These are phyloP conservation scores for Hippopotamus amphibius DNA, from an alignment of 2,113 vertebrate genomes.

Conservation along the genomic window DNA sequence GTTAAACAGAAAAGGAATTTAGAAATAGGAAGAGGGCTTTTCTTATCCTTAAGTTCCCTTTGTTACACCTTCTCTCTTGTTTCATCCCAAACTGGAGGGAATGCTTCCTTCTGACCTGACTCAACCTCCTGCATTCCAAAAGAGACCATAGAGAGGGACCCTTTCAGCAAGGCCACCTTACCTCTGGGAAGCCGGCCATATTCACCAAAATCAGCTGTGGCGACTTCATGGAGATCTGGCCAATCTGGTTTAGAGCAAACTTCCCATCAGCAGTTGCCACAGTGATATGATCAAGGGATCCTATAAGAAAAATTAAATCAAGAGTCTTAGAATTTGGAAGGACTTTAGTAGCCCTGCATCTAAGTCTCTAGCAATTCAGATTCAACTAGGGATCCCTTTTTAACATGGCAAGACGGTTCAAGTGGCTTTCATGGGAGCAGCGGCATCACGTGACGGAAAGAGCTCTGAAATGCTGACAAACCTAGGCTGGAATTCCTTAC, in stretches of 20 bases:
- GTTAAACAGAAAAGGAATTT: conserved; percentile 47
- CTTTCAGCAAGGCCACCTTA: conserved; percentile 79
- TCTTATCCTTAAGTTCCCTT: conserved; percentile 9
- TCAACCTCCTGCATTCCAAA: neutral
- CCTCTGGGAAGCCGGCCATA: conserved; percentile 97
- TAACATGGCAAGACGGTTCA: neutral
- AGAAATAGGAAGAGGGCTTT: conserved; percentile 20
- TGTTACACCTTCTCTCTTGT: neutral
- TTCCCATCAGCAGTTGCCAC: conserved; percentile 95
- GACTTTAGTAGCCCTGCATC: neutral
- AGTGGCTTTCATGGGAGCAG: neutral
- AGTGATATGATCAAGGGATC: conserved; percentile 94
- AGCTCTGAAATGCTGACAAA: neutral
- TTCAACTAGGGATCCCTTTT: neutral
- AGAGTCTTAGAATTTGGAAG: conserved; percentile 41
- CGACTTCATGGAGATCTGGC: conserved; percentile 96
- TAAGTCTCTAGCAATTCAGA: neutral
- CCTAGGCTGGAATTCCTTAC: neutral
- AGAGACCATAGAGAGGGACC: rapidly evolving
- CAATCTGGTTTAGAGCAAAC: conserved; percentile 96
- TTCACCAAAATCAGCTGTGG: conserved; percentile 95
- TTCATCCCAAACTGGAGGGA: neutral
- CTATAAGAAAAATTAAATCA: conserved; percentile 83
- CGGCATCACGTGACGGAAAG: neutral
- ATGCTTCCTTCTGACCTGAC: neutral